Conservation (phyloP, 2,888 invertebrate species). For the Chrysolina haemoptera region DNA sequence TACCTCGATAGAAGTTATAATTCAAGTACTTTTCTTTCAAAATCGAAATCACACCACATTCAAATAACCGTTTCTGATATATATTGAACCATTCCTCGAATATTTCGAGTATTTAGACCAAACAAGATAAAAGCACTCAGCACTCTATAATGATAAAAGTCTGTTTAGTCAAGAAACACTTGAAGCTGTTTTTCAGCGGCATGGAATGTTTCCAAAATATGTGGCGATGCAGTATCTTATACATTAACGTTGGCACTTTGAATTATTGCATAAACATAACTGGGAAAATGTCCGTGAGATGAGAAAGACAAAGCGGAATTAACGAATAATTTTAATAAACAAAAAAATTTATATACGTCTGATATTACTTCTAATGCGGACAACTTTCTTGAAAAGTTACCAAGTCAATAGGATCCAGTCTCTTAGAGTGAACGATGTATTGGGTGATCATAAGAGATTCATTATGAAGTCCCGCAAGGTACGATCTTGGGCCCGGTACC, state of each 20-base stretch:
- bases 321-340: neutral
- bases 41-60: neutral
- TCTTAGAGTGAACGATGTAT: no score
- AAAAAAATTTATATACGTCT: no score
- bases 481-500: no score
- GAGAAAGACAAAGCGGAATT: neutral
- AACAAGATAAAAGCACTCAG: slow-evolving; percentile 25
- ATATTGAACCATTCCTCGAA: neutral
- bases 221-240: slow-evolving; percentile 35
- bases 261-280: slow-evolving; percentile 39
- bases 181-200: slow-evolving; percentile 33
- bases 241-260: slow-evolving; percentile 34
- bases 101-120: slow-evolving; percentile 18
- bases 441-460: no score
- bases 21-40: neutral
- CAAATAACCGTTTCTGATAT: neutral
- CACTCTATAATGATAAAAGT: slow-evolving; percentile 35
- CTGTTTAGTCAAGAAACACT: slow-evolving; percentile 27
- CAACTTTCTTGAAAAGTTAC: no score
- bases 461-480: no score
- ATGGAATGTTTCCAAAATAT: slow-evolving; percentile 32
- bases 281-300: neutral
- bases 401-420: no score
- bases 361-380: no score
- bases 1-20: neutral